Base-by-base conservation (phyloP, 2,113 vertebrate species). In the Isichthys henryi region DNA sequence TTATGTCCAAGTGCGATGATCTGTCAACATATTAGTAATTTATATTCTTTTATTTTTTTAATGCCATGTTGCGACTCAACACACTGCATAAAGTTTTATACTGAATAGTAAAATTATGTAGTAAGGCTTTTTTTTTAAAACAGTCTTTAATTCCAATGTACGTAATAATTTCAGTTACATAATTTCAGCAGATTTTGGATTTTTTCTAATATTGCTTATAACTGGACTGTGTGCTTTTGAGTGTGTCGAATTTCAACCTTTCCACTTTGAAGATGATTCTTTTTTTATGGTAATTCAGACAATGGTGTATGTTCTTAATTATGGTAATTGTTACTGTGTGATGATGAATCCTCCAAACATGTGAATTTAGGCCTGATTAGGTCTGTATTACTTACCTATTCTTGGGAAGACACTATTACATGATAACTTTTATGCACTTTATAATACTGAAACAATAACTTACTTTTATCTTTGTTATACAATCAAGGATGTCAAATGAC, bases 361-460 rank as follows among this genome's bases (percentile, higher is more conserved):
- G 89, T 87, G 89, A 90, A 90, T 90, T 70, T 86, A 50, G 21
- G n/a, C n/a, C 39, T 85, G 50, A 6, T 45, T 56, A 80, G 49
- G 31, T 77, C n/a, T 77, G 39, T 17, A 15, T 52, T 85, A 70
- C 58, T 62, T 46, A 35, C 27, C 46, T 49, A 31, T 74, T n/a
- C n/a, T 35, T 48, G 11, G 39, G 27, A 89, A 46, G 43, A 89
- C 39, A 39, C 62, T 74, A 53, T 70, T 87, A 74, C 35, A 8
- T 39, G 45, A 82, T 89, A 86, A 62, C 89, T 89, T 89, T 49
- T 74, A 77, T 87, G 89, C 89, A 90, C 89, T 90, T 90, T 90
- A 90, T 87, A 85, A 90, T 21, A 77, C 31, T 23, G 35, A 77
- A 90, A 90, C 66, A 89, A 62, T 46, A 86, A 56, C 10, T 62